Evolutionary conservation across 2,888 invertebrate species (phyloP).

Genomic region (Lagria hirta): DNA sequence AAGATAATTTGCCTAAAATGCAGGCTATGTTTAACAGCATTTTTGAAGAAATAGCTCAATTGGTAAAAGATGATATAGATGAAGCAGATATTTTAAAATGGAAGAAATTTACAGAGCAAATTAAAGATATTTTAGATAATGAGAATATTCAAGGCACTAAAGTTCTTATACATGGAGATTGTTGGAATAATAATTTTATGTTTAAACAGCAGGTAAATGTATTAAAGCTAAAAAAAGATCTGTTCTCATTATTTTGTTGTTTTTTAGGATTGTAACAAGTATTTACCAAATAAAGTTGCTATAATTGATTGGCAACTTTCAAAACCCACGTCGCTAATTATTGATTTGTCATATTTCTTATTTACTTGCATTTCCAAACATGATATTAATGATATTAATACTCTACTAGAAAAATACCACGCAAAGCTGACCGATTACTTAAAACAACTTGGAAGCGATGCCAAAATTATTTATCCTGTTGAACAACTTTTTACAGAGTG

Average conservation of each 20-base stretch:
- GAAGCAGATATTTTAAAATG: conserved; percentile 7
- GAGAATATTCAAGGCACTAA: conserved; percentile 1
- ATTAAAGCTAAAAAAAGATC: conserved; percentile 1
- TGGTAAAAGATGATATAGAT: neutral
- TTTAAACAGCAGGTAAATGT: conserved; percentile 26
- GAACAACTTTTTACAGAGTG: conserved; percentile 12
- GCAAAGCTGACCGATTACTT: conserved; percentile 31
- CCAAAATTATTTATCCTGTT: neutral
- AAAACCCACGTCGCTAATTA: conserved; percentile 8
- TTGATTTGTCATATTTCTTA: conserved; percentile 42
- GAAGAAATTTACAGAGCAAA: conserved; percentile 4
- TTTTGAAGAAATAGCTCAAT: neutral
- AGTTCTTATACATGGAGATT: conserved; percentile 21
- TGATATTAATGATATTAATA: conserved; percentile 38
- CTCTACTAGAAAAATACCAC: conserved; percentile 42
- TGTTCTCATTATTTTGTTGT: too few species aligned
- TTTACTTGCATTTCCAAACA: conserved; percentile 41
- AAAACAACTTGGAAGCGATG: conserved; percentile 33
- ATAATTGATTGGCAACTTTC: conserved; percentile 23
- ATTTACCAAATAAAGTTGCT: conserved; percentile 5
- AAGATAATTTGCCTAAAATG: too few species aligned
- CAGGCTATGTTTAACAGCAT: too few species aligned
- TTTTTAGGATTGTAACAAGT: neutral
- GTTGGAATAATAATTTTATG: conserved; percentile 26
- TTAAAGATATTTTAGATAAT: conserved; percentile 1